These are phyloP conservation scores for Poeciliopsis presidionis DNA, from an alignment of 2,797 vertebrate genomes.

Conservation along the genomic window DNA sequence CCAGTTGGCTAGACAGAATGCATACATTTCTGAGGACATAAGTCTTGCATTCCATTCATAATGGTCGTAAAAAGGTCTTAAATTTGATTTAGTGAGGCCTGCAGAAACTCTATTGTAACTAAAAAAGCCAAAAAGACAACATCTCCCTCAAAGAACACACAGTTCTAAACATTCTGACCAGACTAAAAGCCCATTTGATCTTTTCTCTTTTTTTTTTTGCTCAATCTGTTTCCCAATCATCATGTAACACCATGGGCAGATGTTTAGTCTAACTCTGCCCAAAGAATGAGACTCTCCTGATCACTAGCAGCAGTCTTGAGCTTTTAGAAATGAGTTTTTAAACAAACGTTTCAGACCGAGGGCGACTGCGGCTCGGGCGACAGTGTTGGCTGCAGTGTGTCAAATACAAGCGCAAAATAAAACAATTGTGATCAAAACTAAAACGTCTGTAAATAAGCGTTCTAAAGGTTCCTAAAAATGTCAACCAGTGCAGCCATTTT, in stretches of 20 bases:
- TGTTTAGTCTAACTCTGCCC: background rate
- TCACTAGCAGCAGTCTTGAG: background rate
- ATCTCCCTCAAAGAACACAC: background rate
- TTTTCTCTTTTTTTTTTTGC: background rate
- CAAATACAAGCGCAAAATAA: background rate
- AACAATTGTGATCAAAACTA: background rate
- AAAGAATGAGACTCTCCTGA: background rate
- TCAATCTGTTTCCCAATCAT: background rate
- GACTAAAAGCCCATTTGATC: background rate
- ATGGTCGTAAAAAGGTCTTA: too few relatives aligned
- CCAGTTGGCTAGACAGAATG: too few relatives aligned
- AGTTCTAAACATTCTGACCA: background rate
- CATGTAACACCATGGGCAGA: background rate
- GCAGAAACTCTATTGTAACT: too few relatives aligned
- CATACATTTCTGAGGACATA: too few relatives aligned
- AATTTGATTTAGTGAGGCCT: background rate
- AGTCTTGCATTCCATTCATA: too few relatives aligned
- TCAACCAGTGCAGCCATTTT: background rate
- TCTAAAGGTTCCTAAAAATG: background rate
- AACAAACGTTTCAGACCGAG: background rate
- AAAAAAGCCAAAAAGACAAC: background rate
- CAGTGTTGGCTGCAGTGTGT: background rate
- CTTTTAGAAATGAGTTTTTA: background rate
- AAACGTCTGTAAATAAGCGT: background rate
- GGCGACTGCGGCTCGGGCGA: background rate